Evolutionary conservation across 2,113 vertebrate species (phyloP), one percentile per base, ranked within the genome.

Genomic region (Pygoscelis antarcticus): DNA sequence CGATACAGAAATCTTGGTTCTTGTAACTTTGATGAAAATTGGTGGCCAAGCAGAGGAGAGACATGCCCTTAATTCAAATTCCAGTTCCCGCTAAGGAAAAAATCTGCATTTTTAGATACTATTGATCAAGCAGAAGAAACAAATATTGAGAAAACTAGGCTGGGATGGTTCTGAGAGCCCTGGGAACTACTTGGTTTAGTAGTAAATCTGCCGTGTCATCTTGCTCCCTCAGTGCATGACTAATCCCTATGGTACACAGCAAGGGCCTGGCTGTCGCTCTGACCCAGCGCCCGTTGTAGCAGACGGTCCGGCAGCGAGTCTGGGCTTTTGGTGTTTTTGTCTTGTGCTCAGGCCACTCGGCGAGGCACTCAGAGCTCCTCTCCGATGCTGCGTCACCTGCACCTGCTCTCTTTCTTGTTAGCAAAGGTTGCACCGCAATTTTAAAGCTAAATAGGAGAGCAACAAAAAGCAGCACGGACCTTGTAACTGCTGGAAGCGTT

Each of bases 381-480:
- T 70, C 55, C 0, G 1, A 30, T 18, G 34, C 49, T 27, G 5
- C 1, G 0, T 52, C 1, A 0, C 32, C 64, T 36, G 34, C 0
- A 2, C 32, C 49, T 54, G 32, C 36, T 46, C 27, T 38, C 55
- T 61, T 64, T 30, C n/a, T 47, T 34, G 10, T 65, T 66, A 54
- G 46, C 44, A 60, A 54, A 65, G n/a, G 22, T 20, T 34, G 21
- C 62, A 10, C 44, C 1, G 3, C 38, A 9, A 29, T 40, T 58
- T 84, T 88, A 16, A 49, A 80, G 44, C 44, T 65, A 49, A 61
- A 49, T 4, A 46, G 25, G 34, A 62, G 66, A 61, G 46, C 47
- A 34, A 51, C 0, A 1, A 57, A 54, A 26, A 64, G 55, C 71
- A 83, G 51, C 38, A 14, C 0, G 2, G 38, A 58, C 55, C 42